Evolutionary conservation across 2,797 vertebrate genomes (phyloP), one percentile per base, ranked within the genome.

Genomic region (Alectoris magna): DNA sequence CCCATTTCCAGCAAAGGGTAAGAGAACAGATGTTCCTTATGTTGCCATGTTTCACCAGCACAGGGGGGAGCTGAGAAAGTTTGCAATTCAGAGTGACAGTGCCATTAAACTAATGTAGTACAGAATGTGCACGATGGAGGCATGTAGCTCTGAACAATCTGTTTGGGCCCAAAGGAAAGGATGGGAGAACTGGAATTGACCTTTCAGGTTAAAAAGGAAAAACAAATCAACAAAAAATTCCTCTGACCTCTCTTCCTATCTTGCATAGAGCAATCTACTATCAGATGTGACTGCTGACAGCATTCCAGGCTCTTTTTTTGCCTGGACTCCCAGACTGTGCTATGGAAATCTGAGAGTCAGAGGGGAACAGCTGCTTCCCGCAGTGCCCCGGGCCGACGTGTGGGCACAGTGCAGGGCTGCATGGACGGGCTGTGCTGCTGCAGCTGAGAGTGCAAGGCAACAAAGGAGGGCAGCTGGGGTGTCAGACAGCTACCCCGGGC

Each of bases 21-120:
- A 87, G 91, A 79, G 89, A 95, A 94, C 96, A 97, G 96, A 96
- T 97, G 96, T 95, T 94, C 94, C 89, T 94, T 94, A 94, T 93
- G 96, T 91, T 94, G 86, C 95, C 95, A 90, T 95, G 90, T 95
- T 96, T 95, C 95, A 94, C 87, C 94, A 96, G 91, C 94, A 84
- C 94, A 93, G 95, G 84, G 71, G 89, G 95, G 91, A 96, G 96
- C 94, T 93, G 95, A 95, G 94, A 95, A 96, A 96, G 91, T 96
- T 92, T 82, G 94, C 90, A 77, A 78, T 90, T 96, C 94, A 14
- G 27, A 92, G 88, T 88, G 94, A 94, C 90, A 94, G 87, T 76
- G 90, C 91, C 91, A 95, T 96, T 94, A 95, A 95, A 91, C 53
- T 92, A 89, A 95, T 94, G 89, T 56, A 78, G 93, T 81, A 91